Base-by-base conservation (phyloP, 2,888 invertebrate species). In the Vandiemenella viatica region DNA sequence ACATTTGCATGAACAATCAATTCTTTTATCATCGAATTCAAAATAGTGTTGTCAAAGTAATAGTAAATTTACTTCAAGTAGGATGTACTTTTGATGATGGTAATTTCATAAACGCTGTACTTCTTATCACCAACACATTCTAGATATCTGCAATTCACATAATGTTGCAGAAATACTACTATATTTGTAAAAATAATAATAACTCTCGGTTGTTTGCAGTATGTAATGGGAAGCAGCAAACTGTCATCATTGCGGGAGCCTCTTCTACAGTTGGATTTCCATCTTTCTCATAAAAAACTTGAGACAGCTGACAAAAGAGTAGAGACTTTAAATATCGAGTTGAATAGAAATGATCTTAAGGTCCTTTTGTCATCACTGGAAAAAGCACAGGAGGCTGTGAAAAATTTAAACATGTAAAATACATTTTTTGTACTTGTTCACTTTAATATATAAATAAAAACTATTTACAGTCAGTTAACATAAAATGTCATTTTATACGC, bases 191-290 rank as follows among this genome's bases (percentile, higher is more conserved):
- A 43, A 20, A 1, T 43, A n/a, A n/a, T 13, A 13, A 19, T 13
- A 13, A 32, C 15, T 17, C 42, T 48, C n/a, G 40, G 19, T 41
- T 48, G 1, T 26, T 58, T 57, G 17, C 49, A 66, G 65, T 67
- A 72, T 62, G 58, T 73, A 21, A 65, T 73, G 61, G 74, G 74
- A 17, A 70, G 70, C 40, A 73, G 73, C 48, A 67, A 67, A 56
- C 58, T 72, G 50, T 66, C 70, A 26, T 62, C 67, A 0, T 52
- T 70, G 15, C 63, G 67, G 52, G 69, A 72, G 60, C 67, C 71
- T 6, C 56, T 73, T 22, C 55, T 72, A 22, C 70, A 72, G 53
- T 47, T 74, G 41, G 69, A 72, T 57, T 59, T 74, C 17, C 20
- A 50, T 32, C 16, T 50, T 18, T 47, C 56, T 18, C 54, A 55